Base-by-base conservation (phyloP, 23 tunicate genomes). In the Trididemnum nubilum region DNA sequence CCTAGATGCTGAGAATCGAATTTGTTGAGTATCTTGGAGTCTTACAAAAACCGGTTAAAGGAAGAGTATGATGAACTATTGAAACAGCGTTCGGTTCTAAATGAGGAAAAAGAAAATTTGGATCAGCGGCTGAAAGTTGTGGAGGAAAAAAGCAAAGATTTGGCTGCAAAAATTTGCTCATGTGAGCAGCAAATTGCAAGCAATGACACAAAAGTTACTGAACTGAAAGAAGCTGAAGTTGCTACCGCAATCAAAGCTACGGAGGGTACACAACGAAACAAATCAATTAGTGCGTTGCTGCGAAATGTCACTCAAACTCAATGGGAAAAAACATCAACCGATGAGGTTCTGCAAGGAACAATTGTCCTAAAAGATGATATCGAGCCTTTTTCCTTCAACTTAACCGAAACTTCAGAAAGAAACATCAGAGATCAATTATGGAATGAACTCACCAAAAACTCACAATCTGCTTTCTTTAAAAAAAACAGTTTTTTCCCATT, bases 371-470 rank as follows among this genome's bases (percentile, higher is more conserved):
- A 15, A 30, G 37, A 33, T 32, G 74, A 69, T 3, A 32, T 69
- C 12, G 39, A 69, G n/a, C 74, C 38, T 30, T 69, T 69, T 33
- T 69, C 74, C 5, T 31, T 69, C n/a, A 32, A 34, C n/a, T 3
- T n/a, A 29, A 69, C 29, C 29, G 25, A 33, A 2, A 33, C 19
- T 30, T 29, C 74, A 30, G n/a, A 69, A n/a, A 34, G 9, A 32
- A 37, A 69, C 29, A n/a, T 69, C 33, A 33, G 7, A 5, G 39
- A 7, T 4, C 39, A 69, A n/a, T 33, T 69, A 12, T 69, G 74
- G 74, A 34, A 24, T 25, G 5, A 5, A 32, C 3, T 33, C 12
- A 69, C 7, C 19, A 37, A 69, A 69, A 24, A 34, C 67, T 7
- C 54, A n/a, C n/a, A n/a, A n/a, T n/a, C n/a, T n/a, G n/a, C n/a